Percentiles rank a stretch among this genome's conserved stretches.
These are phyloP conservation scores for Thamnophis elegans DNA, from an alignment of 2,797 vertebrate species.

Conservation along the genomic window DNA sequence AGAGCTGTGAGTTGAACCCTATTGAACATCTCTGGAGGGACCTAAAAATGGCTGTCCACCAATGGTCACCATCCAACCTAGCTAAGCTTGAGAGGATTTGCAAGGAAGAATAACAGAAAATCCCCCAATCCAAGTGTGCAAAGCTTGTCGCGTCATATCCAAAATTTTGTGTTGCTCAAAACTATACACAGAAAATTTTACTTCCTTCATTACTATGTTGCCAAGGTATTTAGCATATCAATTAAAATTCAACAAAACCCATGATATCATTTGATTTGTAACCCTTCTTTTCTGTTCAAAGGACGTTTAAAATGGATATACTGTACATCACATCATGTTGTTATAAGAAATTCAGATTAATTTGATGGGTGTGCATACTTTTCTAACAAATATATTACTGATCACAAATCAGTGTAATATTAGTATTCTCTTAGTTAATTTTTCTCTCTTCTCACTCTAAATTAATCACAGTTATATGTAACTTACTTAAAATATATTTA, in stretches of 20 bases:
- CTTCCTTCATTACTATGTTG: background rate
- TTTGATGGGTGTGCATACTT: background rate
- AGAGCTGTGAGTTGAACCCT: background rate
- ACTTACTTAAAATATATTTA: background rate
- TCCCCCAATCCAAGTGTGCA: background rate
- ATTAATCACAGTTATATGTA: background rate
- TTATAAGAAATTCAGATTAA: background rate
- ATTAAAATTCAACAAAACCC: background rate
- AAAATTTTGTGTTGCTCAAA: background rate
- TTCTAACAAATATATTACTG: background rate
- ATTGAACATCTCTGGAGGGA: background rate
- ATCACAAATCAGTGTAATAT: background rate
- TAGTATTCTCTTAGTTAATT: background rate
- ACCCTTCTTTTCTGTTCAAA: background rate
- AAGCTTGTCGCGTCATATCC: background rate
- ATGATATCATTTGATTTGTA: background rate
- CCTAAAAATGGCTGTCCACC: background rate
- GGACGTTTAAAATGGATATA: background rate
- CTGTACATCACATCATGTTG: background rate
- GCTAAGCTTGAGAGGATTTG: background rate
- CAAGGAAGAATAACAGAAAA: background rate
- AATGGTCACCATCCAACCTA: background rate
- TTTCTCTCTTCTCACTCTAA: background rate
- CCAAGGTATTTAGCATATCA: background rate
- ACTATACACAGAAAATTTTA: background rate